Conservation (phyloP, 2,113 vertebrate genomes). For the Melozone crissalis region DNA sequence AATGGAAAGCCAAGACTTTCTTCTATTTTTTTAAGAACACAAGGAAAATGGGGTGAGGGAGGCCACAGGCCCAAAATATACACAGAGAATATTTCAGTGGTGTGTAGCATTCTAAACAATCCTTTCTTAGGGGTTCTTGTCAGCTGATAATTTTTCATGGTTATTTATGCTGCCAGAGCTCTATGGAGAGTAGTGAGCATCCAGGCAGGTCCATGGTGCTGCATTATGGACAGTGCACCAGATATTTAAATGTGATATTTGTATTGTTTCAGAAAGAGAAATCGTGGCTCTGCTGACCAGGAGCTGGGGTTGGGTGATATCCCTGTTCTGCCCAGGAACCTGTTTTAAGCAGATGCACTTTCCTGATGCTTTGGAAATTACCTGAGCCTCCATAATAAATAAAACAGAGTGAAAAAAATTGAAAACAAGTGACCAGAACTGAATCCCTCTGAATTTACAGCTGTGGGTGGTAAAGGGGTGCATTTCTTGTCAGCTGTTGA, state of each 20-base stretch:
- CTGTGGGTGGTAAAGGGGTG: not conserved
- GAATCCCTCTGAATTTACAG: not conserved
- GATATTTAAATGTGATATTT: not conserved
- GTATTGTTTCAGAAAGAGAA: not conserved
- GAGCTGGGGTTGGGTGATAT: not conserved
- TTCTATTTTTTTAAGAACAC: not conserved
- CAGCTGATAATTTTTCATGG: not conserved
- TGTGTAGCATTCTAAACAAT: fast-evolving
- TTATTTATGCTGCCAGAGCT: not conserved
- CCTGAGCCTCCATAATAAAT: not conserved
- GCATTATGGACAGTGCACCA: not conserved
- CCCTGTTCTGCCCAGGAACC: not conserved
- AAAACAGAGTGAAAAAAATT: not conserved
- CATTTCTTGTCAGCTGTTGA: fast-evolving
- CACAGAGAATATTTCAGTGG: not conserved
- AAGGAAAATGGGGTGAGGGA: not conserved
- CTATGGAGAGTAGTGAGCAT: no score
- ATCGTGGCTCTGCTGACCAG: not conserved
- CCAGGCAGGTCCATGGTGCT: not conserved
- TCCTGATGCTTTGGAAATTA: not conserved
- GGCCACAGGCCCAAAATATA: no score
- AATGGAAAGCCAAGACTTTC: not conserved
- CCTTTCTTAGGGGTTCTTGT: no score
- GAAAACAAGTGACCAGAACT: not conserved
- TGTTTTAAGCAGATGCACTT: not conserved